Percentiles rank a stretch among this genome's conserved stretches.
phyloP scores from a whole-genome alignment of 1,140 invertebrate species.

The Eueides isabella region DNA sequence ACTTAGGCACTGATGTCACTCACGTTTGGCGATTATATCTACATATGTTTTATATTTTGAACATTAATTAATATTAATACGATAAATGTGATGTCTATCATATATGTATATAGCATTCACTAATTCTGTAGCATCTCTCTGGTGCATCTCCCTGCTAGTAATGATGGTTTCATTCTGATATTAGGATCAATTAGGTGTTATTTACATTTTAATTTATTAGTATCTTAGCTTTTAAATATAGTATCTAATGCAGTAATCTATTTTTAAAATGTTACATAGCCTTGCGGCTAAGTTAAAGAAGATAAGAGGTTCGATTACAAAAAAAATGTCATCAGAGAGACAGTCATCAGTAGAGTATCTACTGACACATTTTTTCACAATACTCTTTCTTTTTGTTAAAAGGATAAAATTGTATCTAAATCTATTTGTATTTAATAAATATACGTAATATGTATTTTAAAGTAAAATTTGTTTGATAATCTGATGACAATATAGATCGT shows the following conservation, averaged over 20 bases:
- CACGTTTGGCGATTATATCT: neutral
- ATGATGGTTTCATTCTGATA: neutral
- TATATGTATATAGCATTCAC: neutral
- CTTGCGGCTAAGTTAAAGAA: neutral
- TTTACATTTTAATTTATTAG: neutral
- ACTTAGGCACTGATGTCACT: neutral
- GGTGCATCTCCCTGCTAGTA: neutral
- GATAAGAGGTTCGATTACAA: too few relatives aligned
- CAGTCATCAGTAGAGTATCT: too few relatives aligned
- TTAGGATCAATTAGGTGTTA: neutral
- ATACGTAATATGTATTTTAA: too few relatives aligned
- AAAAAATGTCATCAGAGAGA: too few relatives aligned
- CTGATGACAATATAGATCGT: neutral
- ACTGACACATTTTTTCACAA: too few relatives aligned
- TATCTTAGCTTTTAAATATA: neutral
- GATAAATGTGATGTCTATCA: neutral
- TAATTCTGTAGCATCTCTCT: neutral
- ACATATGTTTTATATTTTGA: neutral
- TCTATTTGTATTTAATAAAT: too few relatives aligned
- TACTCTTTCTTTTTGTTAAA: too few relatives aligned
- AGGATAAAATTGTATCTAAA: too few relatives aligned
- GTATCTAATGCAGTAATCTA: too few relatives aligned
- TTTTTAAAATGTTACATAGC: neutral
- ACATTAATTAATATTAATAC: neutral
- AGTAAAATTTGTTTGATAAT: too few relatives aligned